Base-by-base conservation (phyloP, 2,888 invertebrate genomes). In the Megalurothrips usitatus region DNA sequence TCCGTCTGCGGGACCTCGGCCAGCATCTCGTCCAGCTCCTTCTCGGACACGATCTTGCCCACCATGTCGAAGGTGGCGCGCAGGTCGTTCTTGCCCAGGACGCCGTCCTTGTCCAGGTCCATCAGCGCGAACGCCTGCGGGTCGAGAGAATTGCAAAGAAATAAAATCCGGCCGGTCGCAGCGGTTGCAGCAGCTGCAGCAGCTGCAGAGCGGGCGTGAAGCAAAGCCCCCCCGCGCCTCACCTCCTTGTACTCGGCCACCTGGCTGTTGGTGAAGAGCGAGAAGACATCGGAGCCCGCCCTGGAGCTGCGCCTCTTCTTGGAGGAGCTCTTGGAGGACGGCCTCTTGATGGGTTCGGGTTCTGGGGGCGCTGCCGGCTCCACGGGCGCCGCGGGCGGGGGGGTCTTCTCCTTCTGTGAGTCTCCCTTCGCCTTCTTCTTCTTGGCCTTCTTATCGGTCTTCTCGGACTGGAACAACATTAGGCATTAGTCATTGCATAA, bases 201-300 rank as follows among this genome's bases (percentile, higher is more conserved):
- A n/a, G n/a, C n/a, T n/a, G n/a, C n/a, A n/a, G n/a, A n/a, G n/a
- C n/a, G n/a, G n/a, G n/a, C n/a, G n/a, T n/a, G n/a, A 43, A 43
- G 34, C 6, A 43, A 43, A 43, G 6, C 34, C 3, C 34, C 3
- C 2, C 34, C 3, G 34, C 34, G 3, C 34, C 3, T 52, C 87
- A 89, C 94, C 91, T 96, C 96, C 90, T 97, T 97, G 92, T 97
- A 97, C 89, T 97, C 97, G 86, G 96, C 95, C 87, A 97, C 95
- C 91, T 97, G 96, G 89, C 94, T 94, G 91, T 96, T 96, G 86
- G 96, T 93, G 93, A 97, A 97, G 94, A 96, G 96, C 87, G 96
- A 96, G 92, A 97, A 97, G 88, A 97, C 96, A 90, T 96, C 96
- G 91, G 96, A 96, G 86, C 96, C 96, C 23, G 68, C 68, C 23